Conservation (phyloP, 2,888 invertebrate species). For the Macrophya alboannulata region DNA sequence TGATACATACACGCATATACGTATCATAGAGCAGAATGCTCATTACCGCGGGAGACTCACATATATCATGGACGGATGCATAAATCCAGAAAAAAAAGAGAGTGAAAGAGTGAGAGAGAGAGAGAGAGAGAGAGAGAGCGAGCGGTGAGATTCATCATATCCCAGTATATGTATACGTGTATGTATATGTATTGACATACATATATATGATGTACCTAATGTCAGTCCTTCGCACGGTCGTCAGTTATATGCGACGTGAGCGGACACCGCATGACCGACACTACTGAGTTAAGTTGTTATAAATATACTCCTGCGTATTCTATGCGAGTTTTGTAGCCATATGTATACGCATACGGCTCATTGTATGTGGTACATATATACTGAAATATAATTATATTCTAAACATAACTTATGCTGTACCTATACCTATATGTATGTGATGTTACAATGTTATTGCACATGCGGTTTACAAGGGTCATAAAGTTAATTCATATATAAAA, state of each 20-base stretch:
- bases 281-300: constrained; percentile 2
- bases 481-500: neutral
- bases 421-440: neutral
- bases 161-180: neutral
- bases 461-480: neutral
- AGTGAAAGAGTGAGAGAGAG: too few relatives aligned
- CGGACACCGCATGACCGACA: neutral
- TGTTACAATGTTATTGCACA: neutral
- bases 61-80: neutral
- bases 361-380: neutral
- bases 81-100: neutral
- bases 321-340: neutral
- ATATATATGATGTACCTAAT: neutral
- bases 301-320: neutral
- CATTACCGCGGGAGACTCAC: neutral
- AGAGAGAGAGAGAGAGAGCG: neutral
- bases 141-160: neutral
- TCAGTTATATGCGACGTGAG: neutral
- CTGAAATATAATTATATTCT: neutral
- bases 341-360: neutral
- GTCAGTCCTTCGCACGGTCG: neutral
- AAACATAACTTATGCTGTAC: neutral
- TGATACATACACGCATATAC: neutral
- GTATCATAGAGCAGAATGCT: neutral
- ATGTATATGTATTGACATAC: neutral